Conservation (phyloP, 2,797 vertebrate species). For the Ispidina picta region DNA sequence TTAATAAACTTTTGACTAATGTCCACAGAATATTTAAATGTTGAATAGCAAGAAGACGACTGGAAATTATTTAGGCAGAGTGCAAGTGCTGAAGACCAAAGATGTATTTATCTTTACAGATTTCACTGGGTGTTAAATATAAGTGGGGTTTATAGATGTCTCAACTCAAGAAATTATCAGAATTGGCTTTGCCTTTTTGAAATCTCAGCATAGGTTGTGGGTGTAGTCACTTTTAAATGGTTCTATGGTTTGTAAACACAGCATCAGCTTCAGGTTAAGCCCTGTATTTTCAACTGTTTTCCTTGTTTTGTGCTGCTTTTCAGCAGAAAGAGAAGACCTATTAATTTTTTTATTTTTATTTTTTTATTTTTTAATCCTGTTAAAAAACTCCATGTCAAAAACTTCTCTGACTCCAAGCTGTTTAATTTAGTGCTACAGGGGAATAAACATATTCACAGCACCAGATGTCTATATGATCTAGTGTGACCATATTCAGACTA, state of each 20-base stretch:
- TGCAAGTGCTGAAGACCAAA: background rate
- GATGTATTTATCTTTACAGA: background rate
- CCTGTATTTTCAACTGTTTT: background rate
- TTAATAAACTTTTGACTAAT: background rate
- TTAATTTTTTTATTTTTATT: background rate
- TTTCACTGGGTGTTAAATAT: background rate
- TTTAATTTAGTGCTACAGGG: background rate
- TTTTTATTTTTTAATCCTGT: background rate
- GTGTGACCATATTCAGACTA: background rate
- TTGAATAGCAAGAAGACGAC: background rate
- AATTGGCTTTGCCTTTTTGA: background rate
- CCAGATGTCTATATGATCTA: background rate
- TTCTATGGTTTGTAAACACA: background rate
- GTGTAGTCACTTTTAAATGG: background rate
- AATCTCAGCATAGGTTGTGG: background rate
- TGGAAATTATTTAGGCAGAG: background rate
- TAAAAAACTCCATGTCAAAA: background rate
- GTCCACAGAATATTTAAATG: background rate
- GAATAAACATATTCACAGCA: background rate
- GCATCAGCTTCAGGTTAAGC: background rate
- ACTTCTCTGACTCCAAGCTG: background rate
- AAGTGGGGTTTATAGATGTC: background rate
- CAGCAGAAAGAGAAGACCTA: background rate
- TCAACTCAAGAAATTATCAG: background rate
- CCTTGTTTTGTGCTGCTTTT: background rate